Conservation (phyloP, 2,888 invertebrate species). For the Patella caerulea region DNA sequence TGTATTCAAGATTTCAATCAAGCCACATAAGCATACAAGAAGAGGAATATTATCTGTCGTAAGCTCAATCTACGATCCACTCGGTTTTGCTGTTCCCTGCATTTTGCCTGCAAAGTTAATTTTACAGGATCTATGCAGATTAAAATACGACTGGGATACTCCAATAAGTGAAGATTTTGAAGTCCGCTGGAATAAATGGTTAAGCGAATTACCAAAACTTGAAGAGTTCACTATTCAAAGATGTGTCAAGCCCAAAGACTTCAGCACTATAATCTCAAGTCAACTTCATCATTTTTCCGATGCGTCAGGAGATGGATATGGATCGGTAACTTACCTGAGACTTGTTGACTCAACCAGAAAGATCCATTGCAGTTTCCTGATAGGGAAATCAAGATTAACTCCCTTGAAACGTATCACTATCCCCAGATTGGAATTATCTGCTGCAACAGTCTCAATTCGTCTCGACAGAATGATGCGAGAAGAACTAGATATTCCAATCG, state of each 20-base stretch:
- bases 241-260: conserved; percentile 20
- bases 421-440: neutral
- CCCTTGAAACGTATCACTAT: neutral
- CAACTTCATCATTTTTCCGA: conserved; percentile 33
- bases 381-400: neutral
- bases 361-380: neutral
- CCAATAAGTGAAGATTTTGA: conserved; percentile 23
- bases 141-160: conserved; percentile 28
- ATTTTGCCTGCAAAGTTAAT: conserved; percentile 25
- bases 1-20: conserved; percentile 16
- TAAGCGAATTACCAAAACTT: neutral
- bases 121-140: conserved; percentile 30
- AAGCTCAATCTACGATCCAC: too few relatives aligned
- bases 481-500: neutral
- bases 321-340: neutral
- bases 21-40: conserved; percentile 15
- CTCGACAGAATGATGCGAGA: neutral
- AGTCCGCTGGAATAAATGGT: conserved; percentile 30
- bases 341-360: neutral
- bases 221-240: conserved; percentile 2
- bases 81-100: too few relatives aligned
- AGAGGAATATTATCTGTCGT: conserved; percentile 23
- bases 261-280: conserved; percentile 10
- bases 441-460: neutral
- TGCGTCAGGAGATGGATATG: conserved; percentile 3